Evolutionary conservation across 2,888 invertebrate genomes (phyloP).

Genomic region (Drosophila suboccidentalis): DNA sequence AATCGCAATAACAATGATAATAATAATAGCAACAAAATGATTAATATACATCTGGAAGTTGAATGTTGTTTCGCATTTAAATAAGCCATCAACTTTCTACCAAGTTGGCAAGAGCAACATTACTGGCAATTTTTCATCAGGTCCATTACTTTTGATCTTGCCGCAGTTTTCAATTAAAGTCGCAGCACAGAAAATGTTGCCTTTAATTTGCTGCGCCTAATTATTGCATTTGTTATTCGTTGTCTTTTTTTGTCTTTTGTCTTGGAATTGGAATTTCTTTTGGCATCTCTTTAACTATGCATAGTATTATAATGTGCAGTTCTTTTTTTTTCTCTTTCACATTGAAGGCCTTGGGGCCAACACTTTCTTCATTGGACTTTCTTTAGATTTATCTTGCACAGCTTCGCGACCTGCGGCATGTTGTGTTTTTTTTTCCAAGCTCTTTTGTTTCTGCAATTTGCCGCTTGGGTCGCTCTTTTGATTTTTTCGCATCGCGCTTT

Average conservation of each 20-base stretch:
- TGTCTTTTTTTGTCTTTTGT: slow-evolving; percentile 43
- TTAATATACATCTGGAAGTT: slow-evolving; percentile 10
- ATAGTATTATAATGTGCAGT: slow-evolving; percentile 62
- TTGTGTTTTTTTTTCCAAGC: slow-evolving; percentile 34
- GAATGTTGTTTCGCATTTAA: slow-evolving; percentile 49
- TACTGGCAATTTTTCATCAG: slow-evolving; percentile 35
- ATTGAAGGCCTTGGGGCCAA: slow-evolving; percentile 66
- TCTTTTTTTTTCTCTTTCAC: slow-evolving; percentile 19
- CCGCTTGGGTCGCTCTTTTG: slow-evolving; percentile 42
- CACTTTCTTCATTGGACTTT: slow-evolving; percentile 77
- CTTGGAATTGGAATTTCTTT: slow-evolving; percentile 42
- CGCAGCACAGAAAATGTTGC: slow-evolving; percentile 15
- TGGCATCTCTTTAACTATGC: slow-evolving; percentile 56
- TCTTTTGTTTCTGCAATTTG: slow-evolving; percentile 57
- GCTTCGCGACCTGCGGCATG: slow-evolving; percentile 48
- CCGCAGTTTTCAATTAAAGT: slow-evolving; percentile 55
- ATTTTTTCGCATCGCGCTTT: slow-evolving; percentile 50
- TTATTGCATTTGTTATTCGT: slow-evolving; percentile 66
- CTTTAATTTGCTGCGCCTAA: slow-evolving; percentile 71
- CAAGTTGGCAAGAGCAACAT: slow-evolving; percentile 34
- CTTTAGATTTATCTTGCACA: slow-evolving; percentile 62
- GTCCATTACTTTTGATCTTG: slow-evolving; percentile 42
- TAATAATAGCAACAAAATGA: slow-evolving; percentile 27
- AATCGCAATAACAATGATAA: slow-evolving; percentile 38
- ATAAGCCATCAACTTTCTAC: slow-evolving; percentile 63